Percentiles rank a stretch among this genome's conserved stretches.
These are phyloP conservation scores for Ia io DNA, from an alignment of 2,113 vertebrate genomes.

Conservation along the genomic window DNA sequence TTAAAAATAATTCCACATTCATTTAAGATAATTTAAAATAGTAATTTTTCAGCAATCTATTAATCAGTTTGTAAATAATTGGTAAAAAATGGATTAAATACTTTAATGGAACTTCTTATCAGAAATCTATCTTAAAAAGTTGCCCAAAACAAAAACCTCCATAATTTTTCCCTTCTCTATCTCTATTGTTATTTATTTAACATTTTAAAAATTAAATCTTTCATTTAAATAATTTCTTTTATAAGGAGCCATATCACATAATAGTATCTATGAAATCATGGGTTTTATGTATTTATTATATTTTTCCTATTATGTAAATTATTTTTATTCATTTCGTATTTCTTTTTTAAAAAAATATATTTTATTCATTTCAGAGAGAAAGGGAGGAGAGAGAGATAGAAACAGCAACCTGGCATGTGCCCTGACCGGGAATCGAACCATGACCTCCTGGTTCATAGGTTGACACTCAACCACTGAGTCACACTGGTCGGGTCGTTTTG, in stretches of 20 bases:
- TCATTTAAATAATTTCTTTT: slow-evolving; percentile 10
- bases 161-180: neutral
- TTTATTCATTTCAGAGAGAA: no score
- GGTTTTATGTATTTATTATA: neutral
- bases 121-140: slow-evolving; percentile 45
- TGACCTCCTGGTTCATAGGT: no score
- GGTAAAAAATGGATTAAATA: slow-evolving; percentile 1
- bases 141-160: neutral
- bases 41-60: slow-evolving; percentile 8
- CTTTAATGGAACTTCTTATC: neutral
- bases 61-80: slow-evolving; percentile 17
- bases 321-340: slow-evolving; percentile 3
- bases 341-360: neutral
- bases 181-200: neutral
- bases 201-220: neutral
- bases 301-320: neutral
- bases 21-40: neutral
- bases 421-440: no score
- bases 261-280: neutral
- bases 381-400: no score
- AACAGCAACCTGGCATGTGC: no score
- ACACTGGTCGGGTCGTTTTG: neutral
- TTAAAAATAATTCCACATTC: slow-evolving; percentile 51
- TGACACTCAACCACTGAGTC: no score
- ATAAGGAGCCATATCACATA: neutral